Conservation (phyloP, 1,140 invertebrate genomes). For the Cyclargus thomasi region DNA sequence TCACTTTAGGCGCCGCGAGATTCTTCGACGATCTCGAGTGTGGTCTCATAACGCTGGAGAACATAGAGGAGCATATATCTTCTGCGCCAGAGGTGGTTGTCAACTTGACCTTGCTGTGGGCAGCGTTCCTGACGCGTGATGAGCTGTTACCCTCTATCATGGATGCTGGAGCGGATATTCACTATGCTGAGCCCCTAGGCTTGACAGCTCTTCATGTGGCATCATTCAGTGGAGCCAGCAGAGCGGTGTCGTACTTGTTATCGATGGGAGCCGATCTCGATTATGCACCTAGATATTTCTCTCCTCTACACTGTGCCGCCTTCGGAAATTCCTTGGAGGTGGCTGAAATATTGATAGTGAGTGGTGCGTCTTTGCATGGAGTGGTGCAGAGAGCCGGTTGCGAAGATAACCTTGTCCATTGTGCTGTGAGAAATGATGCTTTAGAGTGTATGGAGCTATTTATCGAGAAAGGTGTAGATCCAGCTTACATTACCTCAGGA, state of each 20-base stretch:
- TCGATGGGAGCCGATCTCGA: constrained; percentile 74
- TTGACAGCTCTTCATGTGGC: constrained; percentile 76
- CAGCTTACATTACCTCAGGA: constrained; percentile 72
- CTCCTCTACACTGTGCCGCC: constrained; percentile 77
- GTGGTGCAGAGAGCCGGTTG: constrained; percentile 62
- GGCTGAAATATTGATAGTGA: constrained; percentile 70
- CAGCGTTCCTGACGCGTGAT: constrained; percentile 68
- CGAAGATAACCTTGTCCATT: constrained; percentile 77
- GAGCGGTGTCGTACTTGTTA: constrained; percentile 75
- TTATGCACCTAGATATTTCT: constrained; percentile 71
- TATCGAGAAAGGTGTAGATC: constrained; percentile 69
- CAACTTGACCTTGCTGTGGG: constrained; percentile 62
- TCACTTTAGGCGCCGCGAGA: constrained; percentile 75
- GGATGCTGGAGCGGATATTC: constrained; percentile 72
- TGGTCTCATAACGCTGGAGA: constrained; percentile 71
- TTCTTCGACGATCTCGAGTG: constrained; percentile 79
- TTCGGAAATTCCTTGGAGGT: constrained; percentile 74
- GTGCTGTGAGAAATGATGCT: constrained; percentile 74
- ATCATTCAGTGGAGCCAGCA: constrained; percentile 76
- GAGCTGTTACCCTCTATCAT: constrained; percentile 72
- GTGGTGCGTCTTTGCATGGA: constrained; percentile 67
- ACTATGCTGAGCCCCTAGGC: constrained; percentile 72
- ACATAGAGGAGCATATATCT: constrained; percentile 61
- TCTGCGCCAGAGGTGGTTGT: constrained; percentile 66
- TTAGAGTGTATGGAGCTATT: constrained; percentile 76